Base-by-base conservation (phyloP, 2,888 invertebrate genomes). In the Hydraecia micacea region DNA sequence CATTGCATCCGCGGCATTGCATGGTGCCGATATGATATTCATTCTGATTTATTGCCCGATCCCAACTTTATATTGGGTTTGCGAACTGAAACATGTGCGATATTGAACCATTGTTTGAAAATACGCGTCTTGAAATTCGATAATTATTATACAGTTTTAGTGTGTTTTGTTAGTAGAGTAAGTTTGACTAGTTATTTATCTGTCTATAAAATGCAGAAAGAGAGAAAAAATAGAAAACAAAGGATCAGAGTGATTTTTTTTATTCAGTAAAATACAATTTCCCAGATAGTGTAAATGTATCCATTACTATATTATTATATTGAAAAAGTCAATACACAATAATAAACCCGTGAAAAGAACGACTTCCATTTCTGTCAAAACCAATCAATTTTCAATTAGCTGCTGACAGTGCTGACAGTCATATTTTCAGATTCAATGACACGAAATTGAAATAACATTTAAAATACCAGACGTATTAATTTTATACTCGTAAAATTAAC, bases 31-130 rank as follows among this genome's bases (percentile, higher is more conserved):
- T 94, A 92, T 92, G 93, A 93, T 92, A 93, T 87, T 92, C 90
- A 91, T 90, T 91, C 93, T 95, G 95, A 95, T 95, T 95, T 95
- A 95, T 94, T 88, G 89, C 90, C 76, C 81, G 91, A 91, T 91
- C 88, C 83, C 75, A 88, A 91, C 89, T 88, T 70, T 83, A 84
- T 89, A 89, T 86, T 84, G 84, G 86, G 84, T 87, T 90, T 86
- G 80, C 81, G 75, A 84, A 82, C 78, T 86, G 84, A 86, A 86
- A 80, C 84, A 83, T 79, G 81, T 85, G 80, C 75, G 76, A 80
- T 88, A 85, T 83, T 62, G 62, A 79, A 80, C 75, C 84, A 90
- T 90, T 87, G 88, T 88, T 86, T 87, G 80, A 75, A 73, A 85
- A 80, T 79, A 81, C 65, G 75, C 72, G 70, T 67, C 71, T 83